Evolutionary conservation across 1,140 invertebrate species (phyloP).

Genomic region (Sycobia sp.): DNA sequence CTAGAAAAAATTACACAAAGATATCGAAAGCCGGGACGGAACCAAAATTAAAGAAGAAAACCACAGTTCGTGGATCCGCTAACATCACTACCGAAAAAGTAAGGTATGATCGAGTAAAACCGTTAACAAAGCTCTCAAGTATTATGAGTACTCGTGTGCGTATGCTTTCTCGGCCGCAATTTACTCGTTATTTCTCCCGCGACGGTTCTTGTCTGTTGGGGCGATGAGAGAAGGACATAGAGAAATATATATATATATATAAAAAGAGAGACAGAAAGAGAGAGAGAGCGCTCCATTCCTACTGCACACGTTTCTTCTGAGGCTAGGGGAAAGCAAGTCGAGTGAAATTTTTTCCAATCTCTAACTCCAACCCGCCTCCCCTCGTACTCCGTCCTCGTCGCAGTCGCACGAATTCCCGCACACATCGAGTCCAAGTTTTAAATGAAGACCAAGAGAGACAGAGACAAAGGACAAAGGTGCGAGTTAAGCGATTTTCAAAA

Average conservation of each 20-base stretch:
- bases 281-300: too few relatives aligned
- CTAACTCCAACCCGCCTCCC: too few relatives aligned
- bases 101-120: constrained; percentile 18
- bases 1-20: too few relatives aligned
- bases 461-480: neutral
- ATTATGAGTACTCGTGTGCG: constrained; percentile 29
- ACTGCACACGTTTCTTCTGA: too few relatives aligned
- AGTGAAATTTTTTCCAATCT: constrained; percentile 24
- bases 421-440: constrained; percentile 4
- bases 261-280: too few relatives aligned
- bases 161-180: neutral
- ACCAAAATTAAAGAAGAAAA: too few relatives aligned
- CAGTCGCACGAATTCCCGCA: neutral
- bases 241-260: too few relatives aligned
- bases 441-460: neutral
- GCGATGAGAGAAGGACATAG: constrained; percentile 26
- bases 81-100: too few relatives aligned
- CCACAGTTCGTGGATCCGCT: too few relatives aligned
- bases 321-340: too few relatives aligned
- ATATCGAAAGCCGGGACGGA: too few relatives aligned
- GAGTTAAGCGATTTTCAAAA: constrained; percentile 1
- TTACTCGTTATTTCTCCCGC: neutral
- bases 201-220: neutral
- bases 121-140: constrained; percentile 26
- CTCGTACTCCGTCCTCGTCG: too few relatives aligned